Conservation (phyloP, 1,140 invertebrate genomes). For the Sycophaga agraensis region DNA sequence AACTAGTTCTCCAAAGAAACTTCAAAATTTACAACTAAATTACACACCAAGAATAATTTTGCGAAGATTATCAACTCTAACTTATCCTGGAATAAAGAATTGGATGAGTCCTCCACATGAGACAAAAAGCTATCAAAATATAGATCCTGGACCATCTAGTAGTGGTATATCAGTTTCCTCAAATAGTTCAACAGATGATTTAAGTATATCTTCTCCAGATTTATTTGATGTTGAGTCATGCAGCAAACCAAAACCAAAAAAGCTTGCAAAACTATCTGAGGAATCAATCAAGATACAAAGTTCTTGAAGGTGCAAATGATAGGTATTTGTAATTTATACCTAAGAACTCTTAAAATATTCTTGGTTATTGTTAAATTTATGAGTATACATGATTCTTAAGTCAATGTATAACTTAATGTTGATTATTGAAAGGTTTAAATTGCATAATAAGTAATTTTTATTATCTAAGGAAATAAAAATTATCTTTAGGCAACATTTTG, state of each 20-base stretch:
- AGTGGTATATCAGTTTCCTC: conserved; percentile 9
- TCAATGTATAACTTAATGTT: too few relatives aligned
- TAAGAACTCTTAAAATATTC: neutral
- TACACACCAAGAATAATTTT: conserved; percentile 36
- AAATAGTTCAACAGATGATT: conserved; percentile 5
- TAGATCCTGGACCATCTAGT: conserved; percentile 16
- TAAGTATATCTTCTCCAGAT: neutral
- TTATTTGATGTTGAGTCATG: conserved; percentile 5
- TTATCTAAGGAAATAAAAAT: too few relatives aligned
- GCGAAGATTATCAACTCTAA: conserved; percentile 38
- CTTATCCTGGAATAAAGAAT: conserved; percentile 29
- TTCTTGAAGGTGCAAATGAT: conserved; percentile 7
- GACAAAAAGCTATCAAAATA: neutral
- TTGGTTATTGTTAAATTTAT: too few relatives aligned
- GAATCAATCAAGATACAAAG: neutral
- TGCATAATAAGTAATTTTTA: too few relatives aligned
- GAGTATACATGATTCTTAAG: too few relatives aligned
- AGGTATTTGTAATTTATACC: neutral
- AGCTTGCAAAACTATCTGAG: neutral
- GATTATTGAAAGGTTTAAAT: too few relatives aligned
- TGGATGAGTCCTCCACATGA: conserved; percentile 22
- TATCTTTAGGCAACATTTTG: neutral
- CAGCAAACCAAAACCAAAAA: conserved; percentile 20
- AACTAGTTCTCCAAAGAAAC: conserved; percentile 1
- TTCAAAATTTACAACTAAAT: conserved; percentile 6